These are phyloP conservation scores for Galendromus occidentalis DNA, from an alignment of 1,140 invertebrate species.

Conservation along the genomic window DNA sequence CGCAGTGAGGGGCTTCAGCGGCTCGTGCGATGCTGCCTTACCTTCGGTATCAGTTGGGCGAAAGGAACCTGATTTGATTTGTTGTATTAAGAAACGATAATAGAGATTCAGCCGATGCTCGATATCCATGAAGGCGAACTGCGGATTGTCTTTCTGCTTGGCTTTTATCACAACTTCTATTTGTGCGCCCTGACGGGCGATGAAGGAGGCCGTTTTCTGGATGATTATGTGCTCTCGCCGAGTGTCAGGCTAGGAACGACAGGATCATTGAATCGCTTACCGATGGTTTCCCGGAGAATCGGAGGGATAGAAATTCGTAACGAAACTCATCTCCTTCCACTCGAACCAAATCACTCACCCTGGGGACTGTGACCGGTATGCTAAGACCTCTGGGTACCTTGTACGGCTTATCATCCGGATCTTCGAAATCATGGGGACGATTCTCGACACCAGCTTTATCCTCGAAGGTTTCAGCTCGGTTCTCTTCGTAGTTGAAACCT, in stretches of 20 bases:
- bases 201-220: conserved; percentile 86
- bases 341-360: conserved; percentile 15
- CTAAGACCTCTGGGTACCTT: conserved; percentile 17
- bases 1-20: background rate
- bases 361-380: conserved; percentile 17
- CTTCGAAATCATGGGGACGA: conserved; percentile 14
- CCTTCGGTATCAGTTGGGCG: conserved; percentile 21
- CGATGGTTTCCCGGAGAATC: background rate
- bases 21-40: conserved; percentile 16
- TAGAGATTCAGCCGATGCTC: conserved; percentile 65
- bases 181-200: conserved; percentile 73
- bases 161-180: conserved; percentile 97
- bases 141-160: conserved; percentile 77
- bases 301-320: conserved; percentile 12
- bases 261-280: conserved; percentile 17
- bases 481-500: conserved; percentile 50
- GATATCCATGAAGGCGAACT: conserved; percentile 80
- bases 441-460: conserved; percentile 9
- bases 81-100: conserved; percentile 58
- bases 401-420: conserved; percentile 17
- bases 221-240: conserved; percentile 82
- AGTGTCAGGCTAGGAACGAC: conserved; percentile 54
- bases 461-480: background rate
- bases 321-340: conserved; percentile 11
- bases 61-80: conserved; percentile 62